These are phyloP conservation scores for Macropus fuliginosus DNA, from an alignment of 2,797 vertebrate species.

Conservation along the genomic window DNA sequence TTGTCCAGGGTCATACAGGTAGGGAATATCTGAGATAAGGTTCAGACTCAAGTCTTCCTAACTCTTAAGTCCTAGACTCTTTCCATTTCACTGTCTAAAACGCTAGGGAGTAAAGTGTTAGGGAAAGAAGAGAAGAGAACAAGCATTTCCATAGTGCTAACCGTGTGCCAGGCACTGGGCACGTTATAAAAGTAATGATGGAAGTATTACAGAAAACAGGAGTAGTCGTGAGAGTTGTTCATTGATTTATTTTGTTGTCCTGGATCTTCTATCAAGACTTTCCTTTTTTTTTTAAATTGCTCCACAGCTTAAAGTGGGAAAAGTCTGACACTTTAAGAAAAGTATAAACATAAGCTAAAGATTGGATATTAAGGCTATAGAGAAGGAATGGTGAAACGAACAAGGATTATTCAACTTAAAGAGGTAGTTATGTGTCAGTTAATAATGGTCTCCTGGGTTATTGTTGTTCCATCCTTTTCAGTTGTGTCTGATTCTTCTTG, in stretches of 20 bases:
- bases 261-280: neutral
- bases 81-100: neutral
- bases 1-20: neutral
- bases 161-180: neutral
- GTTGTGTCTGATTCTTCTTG: neutral
- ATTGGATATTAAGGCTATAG: neutral
- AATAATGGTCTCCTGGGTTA: too few species aligned
- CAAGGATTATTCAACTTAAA: neutral
- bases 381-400: neutral
- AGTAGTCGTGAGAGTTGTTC: neutral
- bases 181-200: neutral
- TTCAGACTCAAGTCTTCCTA: neutral
- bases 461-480: neutral
- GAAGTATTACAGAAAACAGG: neutral
- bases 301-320: neutral
- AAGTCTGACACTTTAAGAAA: neutral
- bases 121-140: neutral
- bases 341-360: neutral
- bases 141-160: neutral
- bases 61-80: neutral
- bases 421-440: too few species aligned
- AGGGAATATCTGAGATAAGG: neutral
- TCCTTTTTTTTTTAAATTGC: neutral
- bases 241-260: neutral
- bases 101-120: neutral